Evolutionary conservation across 2,797 vertebrate genomes (phyloP).

Genomic region (Astyanax mexicanus): DNA sequence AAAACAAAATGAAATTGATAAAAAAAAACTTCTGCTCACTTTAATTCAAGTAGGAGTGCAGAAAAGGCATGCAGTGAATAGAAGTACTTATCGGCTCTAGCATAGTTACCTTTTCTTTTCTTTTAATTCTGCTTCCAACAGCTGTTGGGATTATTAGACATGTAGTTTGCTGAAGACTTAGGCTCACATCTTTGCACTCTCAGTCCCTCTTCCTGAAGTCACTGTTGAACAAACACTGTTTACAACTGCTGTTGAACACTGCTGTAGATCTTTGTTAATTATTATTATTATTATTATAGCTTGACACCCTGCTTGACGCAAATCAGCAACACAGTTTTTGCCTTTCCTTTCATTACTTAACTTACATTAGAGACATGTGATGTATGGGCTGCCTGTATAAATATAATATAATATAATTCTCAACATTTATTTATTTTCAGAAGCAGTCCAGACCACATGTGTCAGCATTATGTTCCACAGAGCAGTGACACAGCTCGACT

Average conservation of each 20-base stretch:
- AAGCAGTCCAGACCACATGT: not conserved
- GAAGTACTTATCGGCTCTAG: conserved; percentile 9
- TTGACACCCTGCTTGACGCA: conserved; percentile 1
- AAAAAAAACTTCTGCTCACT: not conserved
- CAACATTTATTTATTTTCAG: not conserved
- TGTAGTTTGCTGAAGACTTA: conserved; percentile 33
- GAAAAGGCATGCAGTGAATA: not conserved
- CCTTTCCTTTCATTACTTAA: not conserved
- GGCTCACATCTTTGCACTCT: conserved; percentile 22
- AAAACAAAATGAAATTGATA: too few relatives aligned
- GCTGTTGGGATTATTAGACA: conserved; percentile 15
- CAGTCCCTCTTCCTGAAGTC: not conserved
- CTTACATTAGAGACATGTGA: not conserved
- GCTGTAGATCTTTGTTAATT: not conserved
- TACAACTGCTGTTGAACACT: conserved; percentile 5
- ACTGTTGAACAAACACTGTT: not conserved
- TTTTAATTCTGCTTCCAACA: conserved; percentile 16
- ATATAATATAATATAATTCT: not conserved
- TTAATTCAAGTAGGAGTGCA: not conserved
- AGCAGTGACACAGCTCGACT: not conserved
- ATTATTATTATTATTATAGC: not conserved
- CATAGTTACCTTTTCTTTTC: not conserved
- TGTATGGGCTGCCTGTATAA: not conserved
- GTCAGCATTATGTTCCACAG: conserved; percentile 3
- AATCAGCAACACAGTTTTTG: not conserved